phyloP scores from a whole-genome alignment of 2,888 invertebrate species.

The Nemotelus pantherinus region DNA sequence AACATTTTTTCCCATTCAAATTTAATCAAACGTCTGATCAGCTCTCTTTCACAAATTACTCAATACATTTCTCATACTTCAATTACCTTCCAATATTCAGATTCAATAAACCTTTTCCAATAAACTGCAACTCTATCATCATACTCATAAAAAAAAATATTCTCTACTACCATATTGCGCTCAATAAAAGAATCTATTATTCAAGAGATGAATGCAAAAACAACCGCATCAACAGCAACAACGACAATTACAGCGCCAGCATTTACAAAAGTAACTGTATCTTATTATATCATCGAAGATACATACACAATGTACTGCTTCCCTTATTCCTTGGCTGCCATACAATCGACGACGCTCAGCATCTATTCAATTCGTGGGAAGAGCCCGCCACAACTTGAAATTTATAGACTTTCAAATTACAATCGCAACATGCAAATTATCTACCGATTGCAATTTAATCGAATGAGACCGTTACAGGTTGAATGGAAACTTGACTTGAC shows the following conservation, averaged over 20 bases:
- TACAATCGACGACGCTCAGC: too few species aligned
- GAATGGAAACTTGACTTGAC: too few species aligned
- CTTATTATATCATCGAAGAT: constrained; percentile 1
- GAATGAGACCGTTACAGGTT: constrained; percentile 29
- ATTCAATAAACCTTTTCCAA: background rate
- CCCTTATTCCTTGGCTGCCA: background rate
- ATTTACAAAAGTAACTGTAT: constrained; percentile 7
- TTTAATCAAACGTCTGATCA: too few species aligned
- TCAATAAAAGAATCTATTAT: background rate
- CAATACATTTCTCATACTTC: too few species aligned
- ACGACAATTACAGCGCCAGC: background rate
- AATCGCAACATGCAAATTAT: constrained; percentile 42
- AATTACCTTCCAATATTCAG: too few species aligned
- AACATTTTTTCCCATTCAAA: too few species aligned
- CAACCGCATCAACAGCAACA: background rate
- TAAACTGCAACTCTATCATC: background rate
- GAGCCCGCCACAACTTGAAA: background rate
- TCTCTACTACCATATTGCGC: background rate
- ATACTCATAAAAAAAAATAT: background rate
- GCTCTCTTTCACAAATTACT: too few species aligned
- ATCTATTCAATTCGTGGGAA: constrained; percentile 33
- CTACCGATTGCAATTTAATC: constrained; percentile 36
- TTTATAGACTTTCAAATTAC: constrained; percentile 44
- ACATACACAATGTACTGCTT: background rate
- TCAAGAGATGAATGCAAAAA: background rate